These are phyloP conservation scores for Eupristina koningsbergeri DNA, from an alignment of 1,140 invertebrate genomes.

Conservation along the genomic window DNA sequence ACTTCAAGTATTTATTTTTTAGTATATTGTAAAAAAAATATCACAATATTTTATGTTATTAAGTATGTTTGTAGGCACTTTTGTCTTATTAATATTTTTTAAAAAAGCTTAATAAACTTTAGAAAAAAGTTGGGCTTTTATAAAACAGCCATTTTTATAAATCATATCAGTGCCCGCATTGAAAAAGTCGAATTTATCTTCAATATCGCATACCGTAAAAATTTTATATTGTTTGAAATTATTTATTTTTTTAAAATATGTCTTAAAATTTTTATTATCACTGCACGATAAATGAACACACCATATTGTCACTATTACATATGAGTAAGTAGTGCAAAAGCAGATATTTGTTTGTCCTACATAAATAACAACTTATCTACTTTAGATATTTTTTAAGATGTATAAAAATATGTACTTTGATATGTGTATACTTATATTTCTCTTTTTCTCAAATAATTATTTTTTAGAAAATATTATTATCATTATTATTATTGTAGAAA, in stretches of 20 bases:
- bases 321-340: background rate
- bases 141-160: background rate
- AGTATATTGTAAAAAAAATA: background rate
- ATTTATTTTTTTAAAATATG: background rate
- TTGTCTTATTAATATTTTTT: background rate
- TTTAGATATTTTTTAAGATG: background rate
- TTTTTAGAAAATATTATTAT: too few relatives aligned
- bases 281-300: background rate
- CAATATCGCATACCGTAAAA: too few relatives aligned
- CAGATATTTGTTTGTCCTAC: background rate
- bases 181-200: too few relatives aligned
- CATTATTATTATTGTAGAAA: too few relatives aligned
- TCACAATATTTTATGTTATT: background rate
- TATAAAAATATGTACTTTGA: background rate
- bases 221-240: background rate
- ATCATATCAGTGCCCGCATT: too few relatives aligned
- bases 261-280: background rate
- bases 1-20: conserved; percentile 8
- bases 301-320: background rate
- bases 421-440: background rate
- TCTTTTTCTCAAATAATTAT: background rate
- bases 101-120: background rate
- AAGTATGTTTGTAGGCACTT: background rate
- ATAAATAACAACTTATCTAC: background rate
- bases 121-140: background rate